Evolutionary conservation across 2,888 invertebrate genomes (phyloP).

Genomic region (Melanchra persicariae): DNA sequence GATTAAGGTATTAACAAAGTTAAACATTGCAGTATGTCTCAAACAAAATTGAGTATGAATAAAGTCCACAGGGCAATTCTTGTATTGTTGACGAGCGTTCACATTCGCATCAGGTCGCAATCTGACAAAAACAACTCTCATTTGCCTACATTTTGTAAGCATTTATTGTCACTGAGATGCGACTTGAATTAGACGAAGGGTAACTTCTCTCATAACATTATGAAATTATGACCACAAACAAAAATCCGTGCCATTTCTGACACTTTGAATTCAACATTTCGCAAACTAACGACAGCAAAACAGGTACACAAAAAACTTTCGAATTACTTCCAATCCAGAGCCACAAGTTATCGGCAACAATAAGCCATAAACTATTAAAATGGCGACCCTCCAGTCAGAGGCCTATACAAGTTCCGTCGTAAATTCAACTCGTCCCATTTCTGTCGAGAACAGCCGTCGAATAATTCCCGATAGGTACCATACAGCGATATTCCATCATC

Average conservation of each 20-base stretch:
- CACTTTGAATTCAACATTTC: not conserved
- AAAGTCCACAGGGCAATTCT: no score
- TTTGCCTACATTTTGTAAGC: no score
- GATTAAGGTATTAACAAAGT: not conserved
- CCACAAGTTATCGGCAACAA: constrained; percentile 61
- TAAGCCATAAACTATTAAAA: constrained; percentile 66
- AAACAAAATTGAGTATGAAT: not conserved
- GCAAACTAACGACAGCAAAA: constrained; percentile 19
- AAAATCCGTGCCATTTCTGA: no score
- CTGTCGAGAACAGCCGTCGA: constrained; percentile 77
- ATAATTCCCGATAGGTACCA: constrained; percentile 80
- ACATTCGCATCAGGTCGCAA: no score
- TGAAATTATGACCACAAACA: no score
- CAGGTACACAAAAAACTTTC: constrained; percentile 26
- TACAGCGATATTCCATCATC: constrained; percentile 86
- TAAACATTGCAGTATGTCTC: not conserved
- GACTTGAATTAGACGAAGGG: no score
- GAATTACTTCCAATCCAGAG: constrained; percentile 22
- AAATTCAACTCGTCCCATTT: constrained; percentile 78
- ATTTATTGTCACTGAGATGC: no score
- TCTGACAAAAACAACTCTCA: no score
- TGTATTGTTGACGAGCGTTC: no score
- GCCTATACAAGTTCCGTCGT: constrained; percentile 60
- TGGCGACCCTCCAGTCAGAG: constrained; percentile 48
- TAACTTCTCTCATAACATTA: no score